phyloP scores from a whole-genome alignment of 2,797 vertebrate species.

The Oreochromis mossambicus region DNA sequence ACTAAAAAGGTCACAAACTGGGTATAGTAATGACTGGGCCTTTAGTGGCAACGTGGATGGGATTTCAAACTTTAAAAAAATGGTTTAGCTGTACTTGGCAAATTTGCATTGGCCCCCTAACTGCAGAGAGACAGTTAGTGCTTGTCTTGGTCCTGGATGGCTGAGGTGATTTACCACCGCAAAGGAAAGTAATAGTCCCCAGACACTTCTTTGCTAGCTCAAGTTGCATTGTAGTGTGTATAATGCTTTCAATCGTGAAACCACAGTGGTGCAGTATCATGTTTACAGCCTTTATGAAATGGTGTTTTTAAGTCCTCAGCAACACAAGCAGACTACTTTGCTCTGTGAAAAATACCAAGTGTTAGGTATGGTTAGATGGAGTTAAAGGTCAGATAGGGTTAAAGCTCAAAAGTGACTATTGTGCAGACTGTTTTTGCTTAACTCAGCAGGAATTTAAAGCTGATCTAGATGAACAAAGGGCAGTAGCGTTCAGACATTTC shows the following conservation, averaged over 20 bases:
- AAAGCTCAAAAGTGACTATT: not conserved
- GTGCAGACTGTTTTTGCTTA: not conserved
- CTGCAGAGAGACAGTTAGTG: slow-evolving; percentile 87
- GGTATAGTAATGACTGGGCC: slow-evolving; percentile 14
- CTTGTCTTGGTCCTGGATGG: not conserved
- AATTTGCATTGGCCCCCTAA: slow-evolving; percentile 84
- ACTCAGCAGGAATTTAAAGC: slow-evolving; percentile 79
- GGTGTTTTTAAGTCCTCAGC: slow-evolving; percentile 3
- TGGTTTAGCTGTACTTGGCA: slow-evolving; percentile 86
- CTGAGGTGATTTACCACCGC: slow-evolving; percentile 18
- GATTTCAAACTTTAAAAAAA: slow-evolving; percentile 81
- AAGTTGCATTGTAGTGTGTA: slow-evolving; percentile 35
- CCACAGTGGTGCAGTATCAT: slow-evolving; percentile 3
- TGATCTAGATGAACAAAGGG: slow-evolving; percentile 88
- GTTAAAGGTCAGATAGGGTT: not conserved
- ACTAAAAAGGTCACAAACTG: slow-evolving; percentile 30
- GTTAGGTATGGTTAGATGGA: not conserved
- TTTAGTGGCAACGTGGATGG: slow-evolving; percentile 86
- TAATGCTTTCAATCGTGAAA: slow-evolving; percentile 30
- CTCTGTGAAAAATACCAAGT: not conserved
- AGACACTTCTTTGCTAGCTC: slow-evolving; percentile 17
- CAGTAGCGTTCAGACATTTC: slow-evolving; percentile 86
- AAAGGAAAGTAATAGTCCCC: slow-evolving; percentile 19
- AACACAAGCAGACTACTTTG: not conserved
- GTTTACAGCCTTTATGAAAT: slow-evolving; percentile 30